A percentile compares a stretch with the other conserved stretches of the same genome.
phyloP scores from a whole-genome alignment of 1,140 invertebrate genomes.

The Drosophila repletoides region DNA sequence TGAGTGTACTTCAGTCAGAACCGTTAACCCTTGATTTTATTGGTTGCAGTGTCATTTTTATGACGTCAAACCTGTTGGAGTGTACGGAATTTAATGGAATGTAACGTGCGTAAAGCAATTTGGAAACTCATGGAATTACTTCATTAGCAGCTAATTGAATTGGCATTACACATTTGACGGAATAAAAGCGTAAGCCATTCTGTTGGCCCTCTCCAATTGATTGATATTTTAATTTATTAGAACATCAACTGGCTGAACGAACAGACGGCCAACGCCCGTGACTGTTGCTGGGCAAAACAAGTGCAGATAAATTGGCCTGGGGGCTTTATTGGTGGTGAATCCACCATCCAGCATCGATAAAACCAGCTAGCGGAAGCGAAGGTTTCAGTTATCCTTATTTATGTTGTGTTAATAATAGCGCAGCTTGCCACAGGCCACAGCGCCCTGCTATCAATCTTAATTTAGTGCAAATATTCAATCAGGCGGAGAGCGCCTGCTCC shows the following conservation, averaged over 20 bases:
- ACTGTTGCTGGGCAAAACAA: conserved; percentile 19
- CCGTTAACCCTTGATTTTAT: conserved; percentile 30
- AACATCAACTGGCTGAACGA: background rate
- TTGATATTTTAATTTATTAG: conserved; percentile 34
- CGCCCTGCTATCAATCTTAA: conserved; percentile 61
- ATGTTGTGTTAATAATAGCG: conserved; percentile 54
- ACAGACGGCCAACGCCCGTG: background rate
- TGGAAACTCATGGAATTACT: conserved; percentile 49
- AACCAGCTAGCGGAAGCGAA: conserved; percentile 1
- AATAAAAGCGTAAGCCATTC: background rate
- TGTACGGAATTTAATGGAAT: background rate
- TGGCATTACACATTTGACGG: conserved; percentile 20
- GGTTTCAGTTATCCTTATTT: conserved; percentile 45
- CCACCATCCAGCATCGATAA: conserved; percentile 13
- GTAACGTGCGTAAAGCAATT: conserved; percentile 30
- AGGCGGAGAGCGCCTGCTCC: conserved; percentile 38
- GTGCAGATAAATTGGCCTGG: conserved; percentile 13
- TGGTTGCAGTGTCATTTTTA: conserved; percentile 46
- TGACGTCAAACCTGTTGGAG: conserved; percentile 59
- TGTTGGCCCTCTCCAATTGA: background rate
- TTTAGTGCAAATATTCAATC: conserved; percentile 72
- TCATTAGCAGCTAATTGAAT: conserved; percentile 67
- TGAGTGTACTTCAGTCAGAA: conserved; percentile 7
- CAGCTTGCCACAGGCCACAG: conserved; percentile 12
- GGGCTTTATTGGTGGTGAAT: background rate